These are phyloP conservation scores for Drosophila vallismaia DNA, from an alignment of 2,888 invertebrate genomes.

Conservation along the genomic window DNA sequence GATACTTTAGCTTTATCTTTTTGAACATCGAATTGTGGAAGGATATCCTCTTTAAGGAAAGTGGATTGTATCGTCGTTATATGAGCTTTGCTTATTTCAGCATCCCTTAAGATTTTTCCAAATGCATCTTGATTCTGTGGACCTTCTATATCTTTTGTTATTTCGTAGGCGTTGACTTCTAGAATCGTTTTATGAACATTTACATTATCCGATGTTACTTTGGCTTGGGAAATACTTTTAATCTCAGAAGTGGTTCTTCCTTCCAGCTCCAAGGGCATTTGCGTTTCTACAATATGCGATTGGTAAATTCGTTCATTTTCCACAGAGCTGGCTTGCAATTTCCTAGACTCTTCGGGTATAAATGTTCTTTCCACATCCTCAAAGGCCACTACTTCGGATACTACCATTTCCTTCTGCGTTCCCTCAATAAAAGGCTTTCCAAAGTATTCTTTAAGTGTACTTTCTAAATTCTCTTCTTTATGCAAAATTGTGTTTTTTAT, in stretches of 20 bases:
- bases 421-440: slow-evolving; percentile 70
- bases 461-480: slow-evolving; percentile 53
- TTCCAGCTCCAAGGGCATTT: slow-evolving; percentile 55
- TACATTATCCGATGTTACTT: slow-evolving; percentile 26
- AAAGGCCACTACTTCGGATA: slow-evolving; percentile 61
- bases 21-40: slow-evolving; percentile 23
- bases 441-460: slow-evolving; percentile 25
- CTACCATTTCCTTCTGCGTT: slow-evolving; percentile 64
- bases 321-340: slow-evolving; percentile 10
- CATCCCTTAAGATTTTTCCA: slow-evolving; percentile 28
- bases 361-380: slow-evolving; percentile 58
- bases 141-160: slow-evolving; percentile 31
- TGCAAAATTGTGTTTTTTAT: slow-evolving; percentile 56
- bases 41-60: slow-evolving; percentile 62
- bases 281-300: slow-evolving; percentile 45
- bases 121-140: slow-evolving; percentile 4
- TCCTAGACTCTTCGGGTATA: not conserved
- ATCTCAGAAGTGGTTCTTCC: slow-evolving; percentile 1
- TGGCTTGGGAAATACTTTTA: slow-evolving; percentile 28
- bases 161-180: slow-evolving; percentile 62
- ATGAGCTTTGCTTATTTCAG: slow-evolving; percentile 42
- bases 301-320: slow-evolving; percentile 31
- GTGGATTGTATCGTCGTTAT: slow-evolving; percentile 50
- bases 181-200: slow-evolving; percentile 57
- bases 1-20: slow-evolving; percentile 52